Conservation (phyloP, 2,888 invertebrate genomes). For the Achlya flavicornis region DNA sequence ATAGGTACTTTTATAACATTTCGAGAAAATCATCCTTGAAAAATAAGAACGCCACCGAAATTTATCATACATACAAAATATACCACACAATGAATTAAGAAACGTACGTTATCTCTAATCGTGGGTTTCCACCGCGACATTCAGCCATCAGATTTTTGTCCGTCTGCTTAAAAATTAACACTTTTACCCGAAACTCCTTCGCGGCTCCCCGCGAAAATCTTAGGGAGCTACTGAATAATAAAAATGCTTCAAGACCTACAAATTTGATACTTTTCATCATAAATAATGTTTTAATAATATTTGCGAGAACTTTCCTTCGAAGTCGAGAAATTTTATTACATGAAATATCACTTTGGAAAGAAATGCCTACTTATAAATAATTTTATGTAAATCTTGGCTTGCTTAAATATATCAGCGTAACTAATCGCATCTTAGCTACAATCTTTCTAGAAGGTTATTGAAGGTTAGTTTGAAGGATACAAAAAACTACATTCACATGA, state of each 20-base stretch:
- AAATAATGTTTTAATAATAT: slow-evolving; percentile 60
- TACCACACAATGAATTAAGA: neutral
- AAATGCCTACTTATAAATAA: neutral
- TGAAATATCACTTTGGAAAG: slow-evolving; percentile 5
- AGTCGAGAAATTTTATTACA: slow-evolving; percentile 9
- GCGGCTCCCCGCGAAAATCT: slow-evolving; percentile 54
- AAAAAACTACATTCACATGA: no score
- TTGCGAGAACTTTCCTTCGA: neutral
- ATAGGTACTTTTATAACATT: no score
- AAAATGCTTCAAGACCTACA: slow-evolving; percentile 48
- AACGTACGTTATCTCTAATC: slow-evolving; percentile 16
- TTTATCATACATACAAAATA: no score
- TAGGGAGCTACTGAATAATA: slow-evolving; percentile 64
- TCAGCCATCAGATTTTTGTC: slow-evolving; percentile 57
- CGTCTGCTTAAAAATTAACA: slow-evolving; percentile 72
- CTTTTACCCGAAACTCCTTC: slow-evolving; percentile 51
- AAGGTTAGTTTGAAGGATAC: neutral
- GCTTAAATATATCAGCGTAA: neutral
- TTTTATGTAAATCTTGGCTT: neutral
- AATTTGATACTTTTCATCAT: slow-evolving; percentile 51
- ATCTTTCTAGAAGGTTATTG: neutral
- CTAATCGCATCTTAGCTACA: neutral
- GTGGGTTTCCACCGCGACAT: slow-evolving; percentile 36
- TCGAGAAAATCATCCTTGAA: no score
- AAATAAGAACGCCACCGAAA: no score